Evolutionary conservation across 2,888 invertebrate species (phyloP), one percentile per base, ranked within the genome.

Genomic region (Ethmia dodecea): DNA sequence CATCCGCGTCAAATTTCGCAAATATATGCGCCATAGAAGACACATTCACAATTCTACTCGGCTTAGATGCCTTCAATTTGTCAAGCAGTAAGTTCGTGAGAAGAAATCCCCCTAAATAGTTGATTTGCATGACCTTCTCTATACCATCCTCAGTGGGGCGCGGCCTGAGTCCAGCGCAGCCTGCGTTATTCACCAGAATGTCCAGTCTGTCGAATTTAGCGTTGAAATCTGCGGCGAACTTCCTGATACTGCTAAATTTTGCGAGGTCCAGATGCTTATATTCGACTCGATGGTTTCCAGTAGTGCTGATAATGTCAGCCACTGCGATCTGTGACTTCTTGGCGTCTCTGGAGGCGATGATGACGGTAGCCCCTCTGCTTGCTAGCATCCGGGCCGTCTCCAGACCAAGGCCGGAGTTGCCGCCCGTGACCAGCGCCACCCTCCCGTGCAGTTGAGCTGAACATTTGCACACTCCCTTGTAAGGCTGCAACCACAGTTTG

Each of bases 321-420:
- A 92, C 87, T 0, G 90, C 87, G 87, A 83, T 74, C 76, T 92
- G 90, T 52, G 95, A 94, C 72, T 89, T 91, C 4, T 84, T 59
- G 57, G 90, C 78, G 67, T 95, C 88, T 44, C 94, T 86, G 60
- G 95, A 94, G 1, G 95, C 96, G 89, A 96, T 92, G 37, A 81
- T 56, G 13, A 86, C 73, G 57, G 87, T 91, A 0, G 93, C 95
- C 3, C 92, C 91, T 41, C 93, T 77, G 42, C 77, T 83, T 0
- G 94, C 94, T 42, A 96, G 70, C 49, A 91, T 92, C 38, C 79
- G 76, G 0, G 89, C 93, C 0, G 93, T 92, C 74, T 93, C 93
- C 60, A 91, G 89, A 1, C 96, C 95, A 38, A 96, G 93, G 2
- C 96, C 95, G 1, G 92, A 90, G 66, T 94, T 95, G 0, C 93